Base-by-base conservation (phyloP, 2,113 vertebrate species). In the Tragelaphus scriptus region DNA sequence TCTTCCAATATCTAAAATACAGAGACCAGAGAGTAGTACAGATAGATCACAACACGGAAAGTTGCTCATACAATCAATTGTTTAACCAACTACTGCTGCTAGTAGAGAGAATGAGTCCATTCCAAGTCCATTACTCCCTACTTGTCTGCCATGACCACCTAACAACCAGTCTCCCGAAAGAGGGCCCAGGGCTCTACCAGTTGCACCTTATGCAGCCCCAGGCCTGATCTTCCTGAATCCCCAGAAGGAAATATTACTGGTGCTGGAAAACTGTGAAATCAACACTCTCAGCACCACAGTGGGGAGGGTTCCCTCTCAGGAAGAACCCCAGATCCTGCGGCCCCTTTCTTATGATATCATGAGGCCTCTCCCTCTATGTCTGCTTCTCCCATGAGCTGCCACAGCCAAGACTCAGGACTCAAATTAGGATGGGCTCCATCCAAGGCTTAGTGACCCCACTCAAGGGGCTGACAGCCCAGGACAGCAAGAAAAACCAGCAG, bases 151-250 rank as follows among this genome's bases (percentile, higher is more conserved):
- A 15, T 25, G 21, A 51, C 53, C 17, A 3, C 63, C 40, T n/a
- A 2, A 14, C 10, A 30, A 51, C 9, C 59, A 51, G 7, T 28
- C 26, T 40, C 68, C 68, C 25, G 44, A 51, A 90, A 55, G 11
- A 71, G 8, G 63, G 10, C 5, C 65, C 51, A 82, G 10, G 14
- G 1, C 13, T 91, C 75, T 28, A 15, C 0, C 3, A 21, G 6
- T 0, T 53, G 11, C 21, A 21, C 23, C 61, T 21, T 5, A 53
- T 11, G 40, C n/a, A 49, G 81, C 25, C 63, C 58, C 9, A 4
- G 3, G 3, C 9, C 47, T 10, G 3, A 30, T 11, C 1, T 7
- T 47, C 21, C 21, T 2, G 10, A 12, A 30, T 17, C 61, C 49
- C 25, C 36, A 56, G 32, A 1, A 36, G 21, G 17, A 44, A 23